phyloP scores from a whole-genome alignment of 2,797 vertebrate genomes.

The Anguilla marmorata region DNA sequence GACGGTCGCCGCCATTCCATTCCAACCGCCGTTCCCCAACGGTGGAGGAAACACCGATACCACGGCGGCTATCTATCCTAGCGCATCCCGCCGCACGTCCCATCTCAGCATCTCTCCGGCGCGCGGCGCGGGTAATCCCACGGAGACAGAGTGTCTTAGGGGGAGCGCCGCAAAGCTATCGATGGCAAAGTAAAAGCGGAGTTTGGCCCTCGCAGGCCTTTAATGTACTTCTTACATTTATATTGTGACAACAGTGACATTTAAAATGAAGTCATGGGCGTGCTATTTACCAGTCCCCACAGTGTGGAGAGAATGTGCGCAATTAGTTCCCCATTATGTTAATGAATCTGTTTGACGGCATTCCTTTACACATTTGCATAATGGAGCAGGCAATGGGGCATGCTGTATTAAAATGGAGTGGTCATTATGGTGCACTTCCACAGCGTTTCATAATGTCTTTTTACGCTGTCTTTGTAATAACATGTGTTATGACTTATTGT shows the following conservation, averaged over 20 bases:
- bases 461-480: slow-evolving; percentile 13
- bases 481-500: slow-evolving; percentile 2
- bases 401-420: slow-evolving; percentile 50
- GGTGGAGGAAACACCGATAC: background rate
- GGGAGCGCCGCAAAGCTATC: background rate
- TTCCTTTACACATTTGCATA: slow-evolving; percentile 59
- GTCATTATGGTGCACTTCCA: slow-evolving; percentile 37
- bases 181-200: background rate
- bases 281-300: slow-evolving; percentile 52
- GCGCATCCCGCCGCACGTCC: background rate
- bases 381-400: slow-evolving; percentile 57
- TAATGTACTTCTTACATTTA: background rate
- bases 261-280: slow-evolving; percentile 40
- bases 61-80: background rate
- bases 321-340: slow-evolving; percentile 65
- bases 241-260: slow-evolving; percentile 35
- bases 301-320: slow-evolving; percentile 61
- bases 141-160: background rate
- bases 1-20: background rate
- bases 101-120: background rate
- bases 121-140: background rate
- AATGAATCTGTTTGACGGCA: slow-evolving; percentile 60
- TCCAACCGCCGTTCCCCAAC: too few relatives aligned
- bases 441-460: slow-evolving; percentile 8
- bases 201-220: background rate